Base-by-base conservation (phyloP, 2,888 invertebrate species). In the Meteorus cinctellus region DNA sequence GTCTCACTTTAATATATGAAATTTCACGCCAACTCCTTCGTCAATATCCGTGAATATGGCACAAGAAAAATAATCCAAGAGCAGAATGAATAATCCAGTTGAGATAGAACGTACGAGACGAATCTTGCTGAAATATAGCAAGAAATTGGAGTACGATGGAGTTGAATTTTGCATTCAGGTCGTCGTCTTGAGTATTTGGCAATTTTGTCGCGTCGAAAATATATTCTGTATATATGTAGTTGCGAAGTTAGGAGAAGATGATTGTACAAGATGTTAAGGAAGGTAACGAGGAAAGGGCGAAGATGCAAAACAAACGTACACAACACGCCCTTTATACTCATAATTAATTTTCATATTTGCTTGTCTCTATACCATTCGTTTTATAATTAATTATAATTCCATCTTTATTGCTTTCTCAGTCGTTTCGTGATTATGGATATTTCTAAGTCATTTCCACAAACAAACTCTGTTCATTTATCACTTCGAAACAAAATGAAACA, bases 171-270 rank as follows among this genome's bases (percentile, higher is more conserved):
- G 8, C 36, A 70, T 70, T 70, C 70, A 59, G 60, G 31, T 36
- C 70, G 60, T n/a, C 24, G 1, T 60, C 59, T 70, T 27, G 41
- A 60, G 60, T 36, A 60, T 36, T 59, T 60, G 70, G 55, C 48
- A 70, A 70, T 70, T 70, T 36, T 59, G 41, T 5, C 34, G 24
- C 55, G 41, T 41, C 14, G 60, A 60, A 59, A 70, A 70, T 70
- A 45, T 24, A 60, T 27, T 70, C 59, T 55, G 16, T 12, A 66
- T 41, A 45, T 66, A 66, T 41, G 41, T 19, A 4, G 55, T 19
- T 19, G 55, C 19, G 10, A 55, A 8, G n/a, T 19, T 19, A 55
- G 19, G 19, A n/a, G 55, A 19, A 19, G 55, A 19, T 55, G 19
- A 55, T 55, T 55, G 27, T 66, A 14, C 27, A 12, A 27, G 41